Evolutionary conservation across 2,797 vertebrate genomes (phyloP).

Genomic region (Falco cherrug): DNA sequence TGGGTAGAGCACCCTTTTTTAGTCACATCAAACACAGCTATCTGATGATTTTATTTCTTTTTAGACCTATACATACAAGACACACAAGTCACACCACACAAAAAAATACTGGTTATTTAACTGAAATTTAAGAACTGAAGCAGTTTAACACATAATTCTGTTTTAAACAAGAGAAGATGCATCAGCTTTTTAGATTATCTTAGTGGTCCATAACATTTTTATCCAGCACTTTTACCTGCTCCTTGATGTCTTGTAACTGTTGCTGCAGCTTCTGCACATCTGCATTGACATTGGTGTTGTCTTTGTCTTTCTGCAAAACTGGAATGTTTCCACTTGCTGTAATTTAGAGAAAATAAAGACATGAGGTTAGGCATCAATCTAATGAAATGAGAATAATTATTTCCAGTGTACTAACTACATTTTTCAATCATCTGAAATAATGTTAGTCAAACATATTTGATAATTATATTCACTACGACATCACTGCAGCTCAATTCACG

Average conservation of each 20-base stretch:
- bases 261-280: constrained; percentile 98
- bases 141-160: background rate
- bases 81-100: background rate
- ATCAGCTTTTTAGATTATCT: background rate
- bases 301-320: constrained; percentile 95
- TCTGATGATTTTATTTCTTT: background rate
- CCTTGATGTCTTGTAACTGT: constrained; percentile 98
- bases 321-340: constrained; percentile 96
- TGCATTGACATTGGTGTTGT: constrained; percentile 98
- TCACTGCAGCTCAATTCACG: background rate
- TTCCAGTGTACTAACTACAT: background rate
- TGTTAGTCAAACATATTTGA: background rate
- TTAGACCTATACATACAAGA: background rate
- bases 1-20: background rate
- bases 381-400: background rate
- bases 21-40: background rate
- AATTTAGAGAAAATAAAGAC: constrained; percentile 41
- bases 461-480: background rate
- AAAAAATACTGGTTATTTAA: background rate
- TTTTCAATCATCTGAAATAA: background rate
- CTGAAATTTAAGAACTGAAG: background rate
- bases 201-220: background rate
- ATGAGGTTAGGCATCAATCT: rapidly evolving
- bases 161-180: background rate
- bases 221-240: constrained; percentile 84